phyloP scores from a whole-genome alignment of 1,140 invertebrate species.

The Drosophila tani region DNA sequence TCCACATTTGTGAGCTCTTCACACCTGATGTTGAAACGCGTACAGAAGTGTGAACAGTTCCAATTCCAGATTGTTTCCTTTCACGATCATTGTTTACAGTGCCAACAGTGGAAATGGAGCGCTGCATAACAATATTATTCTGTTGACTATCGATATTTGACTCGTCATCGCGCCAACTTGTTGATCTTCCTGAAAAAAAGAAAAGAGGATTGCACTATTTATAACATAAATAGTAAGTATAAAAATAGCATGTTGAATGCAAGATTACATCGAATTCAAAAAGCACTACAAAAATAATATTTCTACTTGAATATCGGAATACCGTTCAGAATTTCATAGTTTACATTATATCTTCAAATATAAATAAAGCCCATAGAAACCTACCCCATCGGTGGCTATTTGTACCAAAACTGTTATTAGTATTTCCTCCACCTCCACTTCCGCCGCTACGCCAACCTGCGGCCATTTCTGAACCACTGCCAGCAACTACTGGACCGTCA shows the following conservation, averaged over 20 bases:
- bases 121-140: conserved; percentile 40
- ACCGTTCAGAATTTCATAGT: neutral
- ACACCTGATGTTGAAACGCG: conserved; percentile 20
- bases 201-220: neutral
- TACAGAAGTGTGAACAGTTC: conserved; percentile 3
- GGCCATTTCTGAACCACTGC: conserved; percentile 39
- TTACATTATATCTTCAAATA: neutral
- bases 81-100: conserved; percentile 42
- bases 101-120: conserved; percentile 70
- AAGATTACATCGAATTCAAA: too few species aligned
- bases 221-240: neutral
- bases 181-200: conserved; percentile 81
- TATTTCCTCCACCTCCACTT: conserved; percentile 13
- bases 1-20: conserved; percentile 52
- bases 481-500: conserved; percentile 39
- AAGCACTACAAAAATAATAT: too few species aligned
- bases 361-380: neutral
- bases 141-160: conserved; percentile 39
- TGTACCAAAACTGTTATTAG: conserved; percentile 35
- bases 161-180: conserved; percentile 89
- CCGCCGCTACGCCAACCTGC: conserved; percentile 64
- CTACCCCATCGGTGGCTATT: conserved; percentile 74
- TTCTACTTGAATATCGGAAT: too few species aligned
- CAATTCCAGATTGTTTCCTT: conserved; percentile 25
- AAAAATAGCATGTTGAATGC: too few species aligned